phyloP scores from a whole-genome alignment of 2,888 invertebrate genomes.

The Trissolcus brochymenae region DNA sequence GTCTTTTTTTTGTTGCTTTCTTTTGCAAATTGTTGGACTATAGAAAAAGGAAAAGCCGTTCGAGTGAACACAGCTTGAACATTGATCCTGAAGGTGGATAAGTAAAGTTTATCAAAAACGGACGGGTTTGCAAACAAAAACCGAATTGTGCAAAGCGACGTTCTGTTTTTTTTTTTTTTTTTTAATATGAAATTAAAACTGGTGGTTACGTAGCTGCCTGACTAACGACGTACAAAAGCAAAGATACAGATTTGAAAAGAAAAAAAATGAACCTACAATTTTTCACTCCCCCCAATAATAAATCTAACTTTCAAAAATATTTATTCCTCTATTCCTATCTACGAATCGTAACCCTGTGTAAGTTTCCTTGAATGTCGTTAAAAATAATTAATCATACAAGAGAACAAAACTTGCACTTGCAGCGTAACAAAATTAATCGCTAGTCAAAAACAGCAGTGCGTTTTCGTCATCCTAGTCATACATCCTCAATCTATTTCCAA shows the following conservation, averaged over 20 bases:
- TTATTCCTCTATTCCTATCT: constrained; percentile 49
- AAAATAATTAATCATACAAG: constrained; percentile 18
- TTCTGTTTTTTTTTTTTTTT: too few relatives aligned
- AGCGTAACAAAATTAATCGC: constrained; percentile 35
- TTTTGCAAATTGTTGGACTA: too few relatives aligned
- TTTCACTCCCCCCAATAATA: constrained; percentile 14
- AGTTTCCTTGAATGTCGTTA: constrained; percentile 17
- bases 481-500: neutral
- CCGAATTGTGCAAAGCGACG: constrained; percentile 23
- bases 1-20: too few relatives aligned
- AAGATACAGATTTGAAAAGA: neutral
- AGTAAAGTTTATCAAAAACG: neutral
- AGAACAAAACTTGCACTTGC: constrained; percentile 6
- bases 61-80: too few relatives aligned
- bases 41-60: too few relatives aligned
- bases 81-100: neutral
- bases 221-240: constrained; percentile 31
- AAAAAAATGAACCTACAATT: neutral
- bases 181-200: constrained; percentile 20
- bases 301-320: constrained; percentile 53
- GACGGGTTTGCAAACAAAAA: constrained; percentile 10
- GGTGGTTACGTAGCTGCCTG: constrained; percentile 29
- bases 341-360: constrained; percentile 55
- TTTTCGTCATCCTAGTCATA: constrained; percentile 26
- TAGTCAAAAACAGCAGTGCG: constrained; percentile 47